Base-by-base conservation (phyloP, 2,888 invertebrate species). In the Lasioglossum zephyrum region DNA sequence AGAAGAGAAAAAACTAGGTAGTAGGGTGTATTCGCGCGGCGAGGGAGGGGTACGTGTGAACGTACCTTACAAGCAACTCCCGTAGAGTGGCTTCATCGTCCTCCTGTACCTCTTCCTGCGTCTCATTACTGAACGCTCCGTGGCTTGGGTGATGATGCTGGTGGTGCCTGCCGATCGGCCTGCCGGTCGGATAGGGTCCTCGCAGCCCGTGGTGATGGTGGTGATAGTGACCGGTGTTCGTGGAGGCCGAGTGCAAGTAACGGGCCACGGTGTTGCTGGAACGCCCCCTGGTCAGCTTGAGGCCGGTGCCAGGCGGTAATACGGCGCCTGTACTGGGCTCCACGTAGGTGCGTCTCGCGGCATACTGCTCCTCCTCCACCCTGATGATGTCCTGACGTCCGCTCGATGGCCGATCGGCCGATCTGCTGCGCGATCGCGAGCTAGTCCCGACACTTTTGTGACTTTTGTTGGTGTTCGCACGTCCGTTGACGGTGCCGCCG, bases 61-160 rank as follows among this genome's bases (percentile, higher is more conserved):
- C 96, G 96, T 97, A 97, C 98, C 98, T 98, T 97, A 98, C 97
- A 96, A 98, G 98, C 97, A 98, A 97, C 97, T 98, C 98, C 97
- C 98, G 98, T 96, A 98, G 97, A 96, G 98, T 98, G 96, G 98
- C 97, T 97, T 98, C 98, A 97, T 98, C 98, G 95, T 96, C 96
- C 95, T 96, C 96, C 95, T 96, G 96, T 96, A 96, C 95, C 96
- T 98, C 98, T 96, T 97, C 97, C 96, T 97, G 96, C 97, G 97
- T 97, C 96, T 97, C 97, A 97, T 97, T 97, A 97, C 97, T 97
- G 96, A 97, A 97, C 96, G 96, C 96, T 95, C 96, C 95, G 95
- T 96, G 96, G 95, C 95, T 96, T 84, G 93, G 92, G 92, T 94
- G 93, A 94, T 95, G 94, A 92, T 93, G 94, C 82, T 90, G 94